Evolutionary conservation across 2,113 vertebrate species (phyloP).

Genomic region (Aspiorhynchus laticeps): DNA sequence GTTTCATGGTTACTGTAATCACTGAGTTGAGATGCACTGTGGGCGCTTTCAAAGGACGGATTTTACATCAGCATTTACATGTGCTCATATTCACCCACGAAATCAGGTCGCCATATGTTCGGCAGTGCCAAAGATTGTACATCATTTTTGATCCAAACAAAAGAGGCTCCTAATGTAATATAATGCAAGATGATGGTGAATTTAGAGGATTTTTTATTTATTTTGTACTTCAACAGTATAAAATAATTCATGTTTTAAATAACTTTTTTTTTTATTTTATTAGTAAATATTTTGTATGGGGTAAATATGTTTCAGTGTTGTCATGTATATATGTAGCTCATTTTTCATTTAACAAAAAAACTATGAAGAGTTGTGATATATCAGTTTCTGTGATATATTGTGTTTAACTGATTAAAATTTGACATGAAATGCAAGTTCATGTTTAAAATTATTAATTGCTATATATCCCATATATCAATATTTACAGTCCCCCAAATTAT

Average conservation of each 20-base stretch:
- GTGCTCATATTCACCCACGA: not conserved
- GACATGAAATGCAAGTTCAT: no score
- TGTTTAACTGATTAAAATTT: no score
- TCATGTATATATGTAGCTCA: not conserved
- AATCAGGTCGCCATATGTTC: constrained; percentile 16
- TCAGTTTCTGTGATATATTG: not conserved
- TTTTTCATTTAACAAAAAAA: no score
- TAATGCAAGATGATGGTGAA: not conserved
- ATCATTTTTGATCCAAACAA: not conserved
- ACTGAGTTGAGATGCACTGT: not conserved
- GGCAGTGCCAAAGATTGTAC: not conserved
- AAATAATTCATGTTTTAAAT: not conserved
- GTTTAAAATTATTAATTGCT: no score
- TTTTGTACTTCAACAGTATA: not conserved
- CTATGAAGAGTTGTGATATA: not conserved
- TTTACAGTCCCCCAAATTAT: no score
- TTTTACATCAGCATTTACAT: constrained; percentile 5
- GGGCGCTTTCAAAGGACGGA: constrained; percentile 5
- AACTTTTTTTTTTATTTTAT: not conserved
- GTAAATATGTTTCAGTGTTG: not conserved
- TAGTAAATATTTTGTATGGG: not conserved
- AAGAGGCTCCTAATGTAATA: not conserved
- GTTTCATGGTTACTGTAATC: constrained; percentile 38
- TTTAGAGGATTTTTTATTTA: not conserved
- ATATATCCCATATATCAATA: no score